phyloP scores from a whole-genome alignment of 1,140 invertebrate genomes.

The Drosophila takahashii region DNA sequence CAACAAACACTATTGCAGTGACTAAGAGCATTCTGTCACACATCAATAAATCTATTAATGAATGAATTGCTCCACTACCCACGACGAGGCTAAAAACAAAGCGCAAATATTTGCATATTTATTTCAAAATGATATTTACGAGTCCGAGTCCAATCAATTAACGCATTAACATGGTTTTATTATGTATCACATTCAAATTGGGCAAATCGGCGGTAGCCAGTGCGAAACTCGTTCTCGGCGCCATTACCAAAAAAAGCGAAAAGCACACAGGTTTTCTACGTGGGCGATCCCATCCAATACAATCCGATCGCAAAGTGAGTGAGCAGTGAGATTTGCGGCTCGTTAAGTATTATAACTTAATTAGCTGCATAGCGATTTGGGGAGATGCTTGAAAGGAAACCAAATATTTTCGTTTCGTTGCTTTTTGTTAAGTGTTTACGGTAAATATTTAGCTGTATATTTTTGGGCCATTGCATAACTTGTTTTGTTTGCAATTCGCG shows the following conservation, averaged over 20 bases:
- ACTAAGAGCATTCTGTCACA: slow-evolving; percentile 6
- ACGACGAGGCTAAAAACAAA: slow-evolving; percentile 5
- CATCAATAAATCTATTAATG: slow-evolving; percentile 26
- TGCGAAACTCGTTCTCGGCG: slow-evolving; percentile 50
- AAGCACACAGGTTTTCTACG: slow-evolving; percentile 19
- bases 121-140: slow-evolving; percentile 38
- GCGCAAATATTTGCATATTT: slow-evolving; percentile 41
- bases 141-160: slow-evolving; percentile 43
- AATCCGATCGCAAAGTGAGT: slow-evolving; percentile 25
- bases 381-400: slow-evolving; percentile 27
- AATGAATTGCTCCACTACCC: slow-evolving; percentile 23
- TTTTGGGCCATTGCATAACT: slow-evolving; percentile 37
- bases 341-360: slow-evolving; percentile 53
- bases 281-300: slow-evolving; percentile 33
- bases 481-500: slow-evolving; percentile 32
- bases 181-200: slow-evolving; percentile 53
- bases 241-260: slow-evolving; percentile 51
- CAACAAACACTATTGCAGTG: background rate
- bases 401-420: slow-evolving; percentile 41
- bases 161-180: slow-evolving; percentile 52
- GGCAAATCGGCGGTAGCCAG: slow-evolving; percentile 27
- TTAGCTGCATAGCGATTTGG: slow-evolving; percentile 31
- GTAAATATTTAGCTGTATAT: slow-evolving; percentile 48
- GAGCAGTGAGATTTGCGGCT: slow-evolving; percentile 17
- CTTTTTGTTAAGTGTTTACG: slow-evolving; percentile 46